These are phyloP conservation scores for Tribolium freemani DNA, from an alignment of 2,888 invertebrate genomes.

Conservation along the genomic window DNA sequence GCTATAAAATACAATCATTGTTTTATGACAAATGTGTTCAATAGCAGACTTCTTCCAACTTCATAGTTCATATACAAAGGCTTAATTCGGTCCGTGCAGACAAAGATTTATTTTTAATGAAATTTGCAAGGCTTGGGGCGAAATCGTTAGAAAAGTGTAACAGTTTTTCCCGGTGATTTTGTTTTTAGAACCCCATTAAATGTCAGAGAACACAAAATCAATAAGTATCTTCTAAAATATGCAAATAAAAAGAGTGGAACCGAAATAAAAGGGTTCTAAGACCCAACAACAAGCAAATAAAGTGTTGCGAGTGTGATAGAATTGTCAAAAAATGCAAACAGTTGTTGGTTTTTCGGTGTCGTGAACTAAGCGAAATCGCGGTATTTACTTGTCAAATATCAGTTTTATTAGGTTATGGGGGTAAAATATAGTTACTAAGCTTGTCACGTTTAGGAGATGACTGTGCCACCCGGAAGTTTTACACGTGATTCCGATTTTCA, in stretches of 20 bases:
- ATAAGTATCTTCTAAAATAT: constrained; percentile 33
- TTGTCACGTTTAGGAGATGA: constrained; percentile 41
- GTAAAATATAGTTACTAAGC: constrained; percentile 39
- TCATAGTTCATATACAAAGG: not conserved
- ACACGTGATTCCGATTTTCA: constrained; percentile 43
- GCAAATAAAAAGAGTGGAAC: constrained; percentile 17
- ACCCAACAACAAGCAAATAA: constrained; percentile 19
- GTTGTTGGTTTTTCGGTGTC: not conserved
- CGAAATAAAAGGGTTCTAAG: constrained; percentile 1
- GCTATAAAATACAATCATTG: constrained; percentile 10
- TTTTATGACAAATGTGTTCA: constrained; percentile 15
- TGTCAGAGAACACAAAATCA: constrained; percentile 25
- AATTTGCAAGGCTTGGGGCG: not conserved
- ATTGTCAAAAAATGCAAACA: constrained; percentile 2
- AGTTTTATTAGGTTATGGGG: constrained; percentile 41
- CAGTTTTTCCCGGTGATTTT: constrained; percentile 29
- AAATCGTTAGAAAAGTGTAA: not conserved
- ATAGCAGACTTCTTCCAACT: not conserved
- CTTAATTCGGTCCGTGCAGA: not conserved
- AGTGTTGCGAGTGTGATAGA: not conserved
- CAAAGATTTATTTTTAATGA: not conserved
- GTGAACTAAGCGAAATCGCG: constrained; percentile 1
- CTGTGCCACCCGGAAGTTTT: constrained; percentile 30
- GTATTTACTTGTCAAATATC: constrained; percentile 27
- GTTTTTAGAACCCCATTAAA: constrained; percentile 29